Percentiles rank a stretch among this genome's conserved stretches.
phyloP scores from a whole-genome alignment of 1,140 invertebrate species.

The Muscidifurax raptorellus region DNA sequence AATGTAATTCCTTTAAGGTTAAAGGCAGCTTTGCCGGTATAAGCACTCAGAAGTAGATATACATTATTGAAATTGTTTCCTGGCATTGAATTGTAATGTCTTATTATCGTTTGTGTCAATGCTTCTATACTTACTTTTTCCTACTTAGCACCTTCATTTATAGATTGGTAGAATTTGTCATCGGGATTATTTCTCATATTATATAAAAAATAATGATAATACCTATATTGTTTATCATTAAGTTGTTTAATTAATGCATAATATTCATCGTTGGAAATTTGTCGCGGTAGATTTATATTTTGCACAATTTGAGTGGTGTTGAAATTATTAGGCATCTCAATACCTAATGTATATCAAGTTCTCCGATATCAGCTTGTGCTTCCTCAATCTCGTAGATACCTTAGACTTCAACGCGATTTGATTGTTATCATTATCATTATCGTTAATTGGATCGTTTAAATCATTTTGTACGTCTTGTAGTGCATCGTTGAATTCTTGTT shows the following conservation, averaged over 20 bases:
- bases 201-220: background rate
- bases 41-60: constrained; percentile 52
- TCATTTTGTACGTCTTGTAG: background rate
- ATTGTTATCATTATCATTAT: background rate
- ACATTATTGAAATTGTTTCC: background rate
- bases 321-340: constrained; percentile 1
- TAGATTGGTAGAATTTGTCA: constrained; percentile 37
- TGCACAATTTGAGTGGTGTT: background rate
- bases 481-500: constrained; percentile 8
- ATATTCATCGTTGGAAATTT: constrained; percentile 19
- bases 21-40: constrained; percentile 66
- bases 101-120: constrained; percentile 52
- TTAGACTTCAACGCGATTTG: background rate
- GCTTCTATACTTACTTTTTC: constrained; percentile 56
- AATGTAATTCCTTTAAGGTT: constrained; percentile 58
- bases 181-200: background rate
- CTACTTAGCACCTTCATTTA: constrained; percentile 54
- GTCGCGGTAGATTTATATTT: background rate
- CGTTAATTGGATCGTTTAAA: background rate
- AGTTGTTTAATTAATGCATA: constrained; percentile 6
- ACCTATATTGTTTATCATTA: constrained; percentile 25
- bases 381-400: background rate
- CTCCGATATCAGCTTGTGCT: background rate
- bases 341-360: too few relatives aligned
- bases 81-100: constrained; percentile 46